Percentiles rank a stretch among this genome's conserved stretches.
phyloP scores from a whole-genome alignment of 2,888 invertebrate species.

The Apeira syringaria region DNA sequence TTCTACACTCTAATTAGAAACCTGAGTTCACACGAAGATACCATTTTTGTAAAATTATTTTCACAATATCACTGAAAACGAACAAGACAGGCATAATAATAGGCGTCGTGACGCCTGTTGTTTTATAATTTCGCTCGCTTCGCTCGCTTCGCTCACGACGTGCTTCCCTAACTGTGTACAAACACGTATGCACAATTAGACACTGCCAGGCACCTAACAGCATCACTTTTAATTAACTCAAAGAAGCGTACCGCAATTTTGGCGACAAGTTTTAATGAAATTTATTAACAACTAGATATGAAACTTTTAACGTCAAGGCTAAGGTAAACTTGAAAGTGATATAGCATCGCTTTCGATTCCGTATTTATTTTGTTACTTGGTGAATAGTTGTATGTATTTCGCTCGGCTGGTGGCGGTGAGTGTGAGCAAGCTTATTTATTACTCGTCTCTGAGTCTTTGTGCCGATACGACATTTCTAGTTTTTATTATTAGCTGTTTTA shows the following conservation, averaged over 20 bases:
- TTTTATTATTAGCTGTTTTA: too few relatives aligned
- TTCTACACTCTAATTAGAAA: too few relatives aligned
- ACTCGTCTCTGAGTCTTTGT: too few relatives aligned
- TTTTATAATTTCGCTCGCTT: conserved; percentile 28
- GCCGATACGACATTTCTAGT: too few relatives aligned
- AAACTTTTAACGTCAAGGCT: conserved; percentile 29
- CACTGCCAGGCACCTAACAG: conserved; percentile 28
- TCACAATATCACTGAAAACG: conserved; percentile 26
- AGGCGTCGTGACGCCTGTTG: conserved; percentile 21
- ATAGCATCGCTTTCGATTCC: conserved; percentile 14
- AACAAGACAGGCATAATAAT: conserved; percentile 25
- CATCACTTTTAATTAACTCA: conserved; percentile 53
- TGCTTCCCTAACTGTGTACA: conserved; percentile 15
- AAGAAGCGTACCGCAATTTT: conserved; percentile 36
- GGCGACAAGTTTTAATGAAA: conserved; percentile 48
- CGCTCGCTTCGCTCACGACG: conserved; percentile 3
- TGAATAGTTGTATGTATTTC: conserved; percentile 18
- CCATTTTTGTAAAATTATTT: conserved; percentile 24
- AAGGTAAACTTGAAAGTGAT: conserved; percentile 22
- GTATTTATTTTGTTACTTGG: conserved; percentile 28
- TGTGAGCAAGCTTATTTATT: neutral
- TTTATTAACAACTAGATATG: conserved; percentile 50
- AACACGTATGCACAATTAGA: conserved; percentile 39
- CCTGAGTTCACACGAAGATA: too few relatives aligned
- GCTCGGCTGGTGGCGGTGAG: conserved; percentile 12